Conservation (phyloP, 2,888 invertebrate species). For the Limnephilus lunatus region DNA sequence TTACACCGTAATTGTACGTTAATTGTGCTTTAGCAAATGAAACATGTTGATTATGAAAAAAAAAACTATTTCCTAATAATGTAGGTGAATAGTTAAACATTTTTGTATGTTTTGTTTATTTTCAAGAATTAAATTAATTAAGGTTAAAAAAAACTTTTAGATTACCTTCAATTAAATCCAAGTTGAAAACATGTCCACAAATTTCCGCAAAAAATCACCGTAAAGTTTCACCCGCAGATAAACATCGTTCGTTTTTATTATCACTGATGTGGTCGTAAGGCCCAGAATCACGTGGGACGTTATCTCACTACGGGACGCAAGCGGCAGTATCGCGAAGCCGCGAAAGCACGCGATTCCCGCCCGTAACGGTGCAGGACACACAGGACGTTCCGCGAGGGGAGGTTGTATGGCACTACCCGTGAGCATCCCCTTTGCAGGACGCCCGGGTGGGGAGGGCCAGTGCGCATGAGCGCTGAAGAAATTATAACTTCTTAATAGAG, state of each 20-base stretch:
- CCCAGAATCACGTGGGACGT: constrained; percentile 42
- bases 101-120: background rate
- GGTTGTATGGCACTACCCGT: constrained; percentile 39
- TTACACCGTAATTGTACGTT: too few relatives aligned
- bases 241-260: constrained; percentile 32
- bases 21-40: too few relatives aligned
- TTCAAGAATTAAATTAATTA: background rate
- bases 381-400: constrained; percentile 36
- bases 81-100: background rate
- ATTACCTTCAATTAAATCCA: background rate
- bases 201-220: background rate
- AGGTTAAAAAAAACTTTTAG: background rate
- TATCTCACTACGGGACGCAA: constrained; percentile 24
- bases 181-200: background rate
- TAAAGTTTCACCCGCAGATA: constrained; percentile 12
- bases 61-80: too few relatives aligned
- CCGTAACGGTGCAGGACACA: constrained; percentile 9
- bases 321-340: constrained; percentile 8
- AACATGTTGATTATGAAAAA: too few relatives aligned
- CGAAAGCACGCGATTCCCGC: constrained; percentile 30
- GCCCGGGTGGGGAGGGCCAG: constrained; percentile 12
- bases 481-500: background rate
- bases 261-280: constrained; percentile 23
- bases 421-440: background rate
- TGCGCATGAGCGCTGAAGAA: constrained; percentile 15